Base-by-base conservation (phyloP, 2,113 vertebrate species). In the Cyanistes caeruleus region DNA sequence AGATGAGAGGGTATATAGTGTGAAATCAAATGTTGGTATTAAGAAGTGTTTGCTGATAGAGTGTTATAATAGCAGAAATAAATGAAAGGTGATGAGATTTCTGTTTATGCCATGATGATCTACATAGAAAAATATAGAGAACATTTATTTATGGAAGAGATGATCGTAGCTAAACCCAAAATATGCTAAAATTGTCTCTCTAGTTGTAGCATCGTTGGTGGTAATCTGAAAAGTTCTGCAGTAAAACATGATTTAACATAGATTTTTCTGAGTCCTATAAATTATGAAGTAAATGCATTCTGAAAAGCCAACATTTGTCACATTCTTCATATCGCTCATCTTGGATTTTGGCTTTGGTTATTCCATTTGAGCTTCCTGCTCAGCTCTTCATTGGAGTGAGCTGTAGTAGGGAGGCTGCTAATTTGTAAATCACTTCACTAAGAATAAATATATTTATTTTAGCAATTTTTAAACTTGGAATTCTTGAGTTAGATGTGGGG, bases 171-270 rank as follows among this genome's bases (percentile, higher is more conserved):
- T 70, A 60, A 78, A 83, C 35, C n/a, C 33, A 67, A 82, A 88
- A 48, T 52, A 52, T 86, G 60, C 22, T 81, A 4, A 81, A 46
- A 18, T 16, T 46, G 5, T 80, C 48, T 67, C 8, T 74, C 18
- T 80, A 80, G 25, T 39, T 23, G 8, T 43, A 78, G 76, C n/a
- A 37, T 72, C 88, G 93, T 62, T 87, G 49, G 51, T 95, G 95
- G 93, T 96, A 95, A 96, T 79, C 95, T 96, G 95, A 96, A 95
- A 97, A 95, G 95, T 96, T 96, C 49, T 89, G 72, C 31, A 39
- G 8, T n/a, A 56, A 89, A 92, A 44, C 15, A 10, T 55, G 8
- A 31, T 90, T 79, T 80, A 76, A 82, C 16, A 21, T 23, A 25
- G n/a, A 25, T 52, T 84, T 91, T 84, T 86, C 53, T 11, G 77